phyloP scores from a whole-genome alignment of 2,797 vertebrate species.

The Chromobotia macracanthus region DNA sequence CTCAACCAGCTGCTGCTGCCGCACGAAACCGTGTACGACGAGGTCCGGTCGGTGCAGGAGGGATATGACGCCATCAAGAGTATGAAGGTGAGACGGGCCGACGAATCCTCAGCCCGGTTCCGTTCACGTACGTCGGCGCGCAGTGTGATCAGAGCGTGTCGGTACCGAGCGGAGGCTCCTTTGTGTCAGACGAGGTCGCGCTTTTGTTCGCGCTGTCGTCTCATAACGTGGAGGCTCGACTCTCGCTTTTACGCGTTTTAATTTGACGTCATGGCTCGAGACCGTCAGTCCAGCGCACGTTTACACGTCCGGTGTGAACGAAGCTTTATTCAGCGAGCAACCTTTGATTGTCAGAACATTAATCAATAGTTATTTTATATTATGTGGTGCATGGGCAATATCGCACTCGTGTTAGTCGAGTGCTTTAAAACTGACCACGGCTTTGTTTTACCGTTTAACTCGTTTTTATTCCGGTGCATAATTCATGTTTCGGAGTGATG shows the following conservation, averaged over 20 bases:
- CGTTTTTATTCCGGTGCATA: background rate
- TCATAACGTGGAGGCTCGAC: background rate
- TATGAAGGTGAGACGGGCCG: slow-evolving; percentile 85
- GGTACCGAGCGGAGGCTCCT: slow-evolving; percentile 49
- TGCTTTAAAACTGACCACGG: too few relatives aligned
- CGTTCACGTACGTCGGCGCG: slow-evolving; percentile 12
- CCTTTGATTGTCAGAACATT: too few relatives aligned
- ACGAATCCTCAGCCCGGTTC: background rate
- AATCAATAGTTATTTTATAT: too few relatives aligned
- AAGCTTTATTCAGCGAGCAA: too few relatives aligned
- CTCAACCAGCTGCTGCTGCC: slow-evolving; percentile 93
- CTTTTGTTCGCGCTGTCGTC: slow-evolving; percentile 59
- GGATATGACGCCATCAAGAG: slow-evolving; percentile 87
- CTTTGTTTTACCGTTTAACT: too few relatives aligned
- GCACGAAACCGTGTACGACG: slow-evolving; percentile 81
- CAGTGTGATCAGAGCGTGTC: background rate
- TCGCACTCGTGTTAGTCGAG: too few relatives aligned
- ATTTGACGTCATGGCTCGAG: too few relatives aligned
- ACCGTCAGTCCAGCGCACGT: too few relatives aligned
- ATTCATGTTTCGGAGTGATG: slow-evolving; percentile 33
- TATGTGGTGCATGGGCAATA: too few relatives aligned
- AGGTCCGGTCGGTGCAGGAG: slow-evolving; percentile 80
- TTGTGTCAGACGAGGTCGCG: slow-evolving; percentile 60
- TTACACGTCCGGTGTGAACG: too few relatives aligned
- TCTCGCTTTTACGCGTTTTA: too few relatives aligned